Base-by-base conservation (phyloP, 2,888 invertebrate genomes). In the Cheilosia pagana region DNA sequence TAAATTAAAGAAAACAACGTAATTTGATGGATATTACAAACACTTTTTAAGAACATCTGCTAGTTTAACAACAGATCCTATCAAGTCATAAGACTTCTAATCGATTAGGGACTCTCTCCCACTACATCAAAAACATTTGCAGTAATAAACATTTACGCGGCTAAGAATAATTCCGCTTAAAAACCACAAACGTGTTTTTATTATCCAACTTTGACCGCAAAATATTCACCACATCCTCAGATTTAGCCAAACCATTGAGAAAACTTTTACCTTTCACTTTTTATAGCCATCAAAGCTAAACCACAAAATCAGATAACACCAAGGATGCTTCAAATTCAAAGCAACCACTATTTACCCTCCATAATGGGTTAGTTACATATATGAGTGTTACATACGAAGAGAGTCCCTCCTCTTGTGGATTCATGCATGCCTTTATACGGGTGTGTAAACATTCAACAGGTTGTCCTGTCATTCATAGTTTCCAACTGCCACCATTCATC, bases 401-500 rank as follows among this genome's bases (percentile, higher is more conserved):
- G 45, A 48, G 48, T 41, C 6, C 12, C 57, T n/a, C 67, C 52
- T 21, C 43, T 48, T 16, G 67, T 35, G 55, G 48, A 60, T 75
- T 23, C 25, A 60, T 59, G 53, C 67, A 62, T 55, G 48, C 31
- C 25, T 50, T 62, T n/a, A 10, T 72, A 41, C 19, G 25, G 25
- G 12, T 45, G 52, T 77, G 48, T 65, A 21, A 63, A 65, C 48
- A 79, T 70, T 50, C 79, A 83, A 83, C 83, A 83, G 74, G 79
- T 79, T 79, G 39, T 70, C 53, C 45, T 65, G 53, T 70, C 79
- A 83, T 83, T 83, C 83, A 79, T 78, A 75, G 83, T 83, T 83
- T 83, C 53, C 41, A 63, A 39, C 39, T 16, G 8, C 45, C 48
- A 55, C 65, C 57, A 59, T 16, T 12, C 23, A 21, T n/a, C 12